A percentile compares a stretch with the other conserved stretches of the same genome.
These are phyloP conservation scores for Chaenocephalus aceratus DNA, from an alignment of 2,113 vertebrate genomes.

Conservation along the genomic window DNA sequence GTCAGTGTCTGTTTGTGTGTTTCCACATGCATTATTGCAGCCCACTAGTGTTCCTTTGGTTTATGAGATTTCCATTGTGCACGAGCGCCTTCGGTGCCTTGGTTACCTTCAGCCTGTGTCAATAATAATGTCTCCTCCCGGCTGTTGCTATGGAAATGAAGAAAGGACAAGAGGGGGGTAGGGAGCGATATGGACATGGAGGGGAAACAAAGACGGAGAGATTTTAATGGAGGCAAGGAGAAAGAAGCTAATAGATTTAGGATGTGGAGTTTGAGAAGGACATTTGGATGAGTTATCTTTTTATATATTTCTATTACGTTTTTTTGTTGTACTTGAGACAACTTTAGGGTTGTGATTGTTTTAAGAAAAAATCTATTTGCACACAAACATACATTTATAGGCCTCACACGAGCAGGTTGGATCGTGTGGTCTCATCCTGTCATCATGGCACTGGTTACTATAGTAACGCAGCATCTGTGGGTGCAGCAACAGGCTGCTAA, in stretches of 20 bases:
- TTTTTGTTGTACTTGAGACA: background rate
- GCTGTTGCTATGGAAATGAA: slow-evolving; percentile 59
- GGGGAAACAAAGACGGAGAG: background rate
- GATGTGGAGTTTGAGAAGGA: background rate
- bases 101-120: slow-evolving; percentile 24
- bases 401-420: background rate
- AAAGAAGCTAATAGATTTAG: background rate
- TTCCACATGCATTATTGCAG: background rate
- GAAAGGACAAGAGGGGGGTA: background rate
- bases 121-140: slow-evolving; percentile 59
- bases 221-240: background rate
- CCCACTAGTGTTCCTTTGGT: background rate
- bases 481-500: slow-evolving; percentile 16
- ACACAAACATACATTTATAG: background rate
- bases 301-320: background rate
- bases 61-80: background rate
- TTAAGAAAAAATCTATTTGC: no score
- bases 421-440: slow-evolving; percentile 1
- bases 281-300: background rate
- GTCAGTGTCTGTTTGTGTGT: background rate
- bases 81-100: background rate
- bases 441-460: background rate
- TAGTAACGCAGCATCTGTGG: slow-evolving; percentile 40
- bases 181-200: background rate
- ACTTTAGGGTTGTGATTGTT: background rate